A percentile compares a stretch with the other conserved stretches of the same genome.
Evolutionary conservation across 2,888 invertebrate genomes (phyloP).

Genomic region (Acronicta psi): DNA sequence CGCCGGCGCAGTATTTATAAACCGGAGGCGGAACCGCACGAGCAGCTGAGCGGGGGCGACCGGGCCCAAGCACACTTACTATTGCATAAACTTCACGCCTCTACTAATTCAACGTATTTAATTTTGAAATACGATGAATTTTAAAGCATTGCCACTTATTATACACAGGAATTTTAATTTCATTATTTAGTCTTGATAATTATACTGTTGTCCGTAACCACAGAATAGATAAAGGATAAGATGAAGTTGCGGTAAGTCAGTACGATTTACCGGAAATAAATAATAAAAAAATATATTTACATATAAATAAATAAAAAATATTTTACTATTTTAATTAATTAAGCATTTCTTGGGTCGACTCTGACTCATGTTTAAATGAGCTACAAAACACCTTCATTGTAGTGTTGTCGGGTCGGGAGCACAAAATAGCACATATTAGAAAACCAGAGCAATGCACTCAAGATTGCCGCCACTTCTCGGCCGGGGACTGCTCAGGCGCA

Average conservation of each 20-base stretch:
- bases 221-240: too few species aligned
- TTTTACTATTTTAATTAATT: too few species aligned
- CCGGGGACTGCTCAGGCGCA: conserved; percentile 71
- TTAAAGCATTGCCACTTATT: conserved; percentile 60
- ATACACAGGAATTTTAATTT: conserved; percentile 42
- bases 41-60: conserved; percentile 70
- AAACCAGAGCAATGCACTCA: conserved; percentile 82
- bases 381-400: conserved; percentile 50
- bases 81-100: conserved; percentile 63
- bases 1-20: conserved; percentile 84
- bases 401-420: conserved; percentile 34
- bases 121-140: conserved; percentile 62
- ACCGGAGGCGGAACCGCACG: conserved; percentile 79
- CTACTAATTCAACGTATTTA: too few species aligned
- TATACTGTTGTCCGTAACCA: too few species aligned
- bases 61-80: conserved; percentile 58
- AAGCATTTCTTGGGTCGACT: conserved; percentile 16
- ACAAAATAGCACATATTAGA: conserved; percentile 62
- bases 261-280: too few species aligned
- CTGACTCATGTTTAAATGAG: conserved; percentile 58
- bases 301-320: too few species aligned
- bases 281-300: too few species aligned
- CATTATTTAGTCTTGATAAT: conserved; percentile 2
- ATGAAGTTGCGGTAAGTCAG: too few species aligned
- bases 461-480: conserved; percentile 60